Evolutionary conservation across 2,113 vertebrate species (phyloP).

Genomic region (Odontesthes bonariensis): DNA sequence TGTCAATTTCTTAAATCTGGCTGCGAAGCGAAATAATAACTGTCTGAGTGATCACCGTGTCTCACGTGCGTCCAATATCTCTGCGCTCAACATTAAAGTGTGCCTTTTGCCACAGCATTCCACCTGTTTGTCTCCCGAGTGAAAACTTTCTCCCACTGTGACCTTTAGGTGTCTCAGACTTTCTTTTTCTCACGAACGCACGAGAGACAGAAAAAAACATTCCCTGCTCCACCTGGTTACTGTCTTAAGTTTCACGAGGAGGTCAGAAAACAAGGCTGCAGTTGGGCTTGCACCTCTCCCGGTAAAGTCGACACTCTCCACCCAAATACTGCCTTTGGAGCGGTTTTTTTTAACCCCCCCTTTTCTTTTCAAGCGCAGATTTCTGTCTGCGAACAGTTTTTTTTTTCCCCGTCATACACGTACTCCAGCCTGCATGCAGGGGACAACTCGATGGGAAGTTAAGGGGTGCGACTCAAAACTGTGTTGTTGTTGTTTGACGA

Average conservation of each 20-base stretch:
- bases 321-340: constrained; percentile 68
- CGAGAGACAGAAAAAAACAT: no score
- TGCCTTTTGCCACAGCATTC: not conserved
- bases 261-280: constrained; percentile 78
- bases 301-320: constrained; percentile 43
- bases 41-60: not conserved
- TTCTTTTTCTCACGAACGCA: constrained; percentile 44
- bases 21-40: not conserved
- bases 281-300: constrained; percentile 79
- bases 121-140: constrained; percentile 42
- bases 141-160: constrained; percentile 27
- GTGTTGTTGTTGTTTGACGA: constrained; percentile 10
- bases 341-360: not conserved
- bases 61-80: not conserved
- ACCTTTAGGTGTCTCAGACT: constrained; percentile 17
- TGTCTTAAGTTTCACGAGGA: constrained; percentile 84
- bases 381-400: constrained; percentile 45
- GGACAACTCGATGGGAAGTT: constrained; percentile 11
- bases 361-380: constrained; percentile 28
- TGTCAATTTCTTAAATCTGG: not conserved
- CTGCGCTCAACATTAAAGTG: not conserved
- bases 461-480: constrained; percentile 16
- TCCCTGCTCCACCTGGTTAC: constrained; percentile 83
- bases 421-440: constrained; percentile 39
- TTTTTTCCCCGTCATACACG: not conserved